Conservation (phyloP, 30 jellyfish, hydroid and myxozoan genomes). For the Hydra vulgaris region DNA sequence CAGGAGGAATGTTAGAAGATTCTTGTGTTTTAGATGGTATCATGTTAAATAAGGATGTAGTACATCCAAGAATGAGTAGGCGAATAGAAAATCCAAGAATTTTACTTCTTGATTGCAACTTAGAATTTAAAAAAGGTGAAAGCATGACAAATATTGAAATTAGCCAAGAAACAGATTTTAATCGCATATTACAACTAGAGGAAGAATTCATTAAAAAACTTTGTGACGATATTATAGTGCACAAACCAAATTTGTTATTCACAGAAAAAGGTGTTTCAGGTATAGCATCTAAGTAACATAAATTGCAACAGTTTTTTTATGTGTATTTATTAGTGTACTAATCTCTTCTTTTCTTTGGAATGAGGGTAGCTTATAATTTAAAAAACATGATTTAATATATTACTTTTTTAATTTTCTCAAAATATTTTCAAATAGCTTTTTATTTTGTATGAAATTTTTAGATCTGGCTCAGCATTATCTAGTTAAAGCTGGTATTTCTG, state of each 20-base stretch:
- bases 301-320: no score
- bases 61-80: conserved; percentile 93
- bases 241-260: conserved; percentile 74
- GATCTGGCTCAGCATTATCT: conserved; percentile 93
- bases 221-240: conserved; percentile 70
- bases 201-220: conserved; percentile 75
- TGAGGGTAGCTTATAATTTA: no score
- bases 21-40: conserved; percentile 90
- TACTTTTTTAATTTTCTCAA: no score
- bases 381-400: no score
- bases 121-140: conserved; percentile 89
- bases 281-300: background rate
- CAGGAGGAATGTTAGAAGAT: conserved; percentile 89
- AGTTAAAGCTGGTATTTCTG: conserved; percentile 88
- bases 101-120: conserved; percentile 66
- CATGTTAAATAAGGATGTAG: conserved; percentile 79
- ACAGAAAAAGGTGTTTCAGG: conserved; percentile 98
- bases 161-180: conserved; percentile 67
- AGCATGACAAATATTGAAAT: conserved; percentile 75
- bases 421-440: no score
- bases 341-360: no score
- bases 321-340: no score
- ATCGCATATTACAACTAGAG: conserved; percentile 71
- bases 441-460: no score
- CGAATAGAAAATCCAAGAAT: conserved; percentile 81